A percentile compares a stretch with the other conserved stretches of the same genome.
phyloP scores from a whole-genome alignment of 2,888 invertebrate species.

The Amphimallon solstitiale region DNA sequence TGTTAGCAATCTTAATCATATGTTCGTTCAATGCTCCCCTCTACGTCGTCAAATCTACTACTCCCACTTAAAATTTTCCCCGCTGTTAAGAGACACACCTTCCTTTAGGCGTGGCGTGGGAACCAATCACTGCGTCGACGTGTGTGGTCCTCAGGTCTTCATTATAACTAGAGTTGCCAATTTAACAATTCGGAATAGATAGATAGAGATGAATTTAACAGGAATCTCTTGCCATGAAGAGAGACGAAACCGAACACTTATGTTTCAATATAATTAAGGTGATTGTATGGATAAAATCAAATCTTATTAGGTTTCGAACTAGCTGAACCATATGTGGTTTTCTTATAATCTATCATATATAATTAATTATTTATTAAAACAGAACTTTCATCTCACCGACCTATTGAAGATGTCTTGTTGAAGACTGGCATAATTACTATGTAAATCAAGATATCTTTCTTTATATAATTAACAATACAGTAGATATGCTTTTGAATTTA shows the following conservation, averaged over 20 bases:
- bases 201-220: slow-evolving; percentile 44
- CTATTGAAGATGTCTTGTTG: slow-evolving; percentile 10
- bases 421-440: not conserved
- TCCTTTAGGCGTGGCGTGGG: slow-evolving; percentile 52
- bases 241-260: slow-evolving; percentile 40
- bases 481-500: not conserved
- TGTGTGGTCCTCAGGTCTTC: slow-evolving; percentile 65
- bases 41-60: slow-evolving; percentile 32
- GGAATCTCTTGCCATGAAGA: not conserved
- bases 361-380: slow-evolving; percentile 43
- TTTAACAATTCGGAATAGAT: slow-evolving; percentile 61
- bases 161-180: slow-evolving; percentile 62
- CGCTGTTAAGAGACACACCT: slow-evolving; percentile 41
- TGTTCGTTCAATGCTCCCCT: slow-evolving; percentile 36
- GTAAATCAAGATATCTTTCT: slow-evolving; percentile 26
- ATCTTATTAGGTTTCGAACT: slow-evolving; percentile 41
- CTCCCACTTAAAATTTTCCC: slow-evolving; percentile 35
- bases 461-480: slow-evolving; percentile 3
- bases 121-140: slow-evolving; percentile 63
- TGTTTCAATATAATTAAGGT: slow-evolving; percentile 52
- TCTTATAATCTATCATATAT: slow-evolving; percentile 38
- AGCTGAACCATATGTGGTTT: slow-evolving; percentile 40
- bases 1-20: slow-evolving; percentile 5
- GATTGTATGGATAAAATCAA: slow-evolving; percentile 48
- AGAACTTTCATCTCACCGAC: slow-evolving; percentile 35